Percentiles rank a stretch among this genome's conserved stretches.
Evolutionary conservation across 2,797 vertebrate species (phyloP).

Genomic region (Euphonia xanthogaster): DNA sequence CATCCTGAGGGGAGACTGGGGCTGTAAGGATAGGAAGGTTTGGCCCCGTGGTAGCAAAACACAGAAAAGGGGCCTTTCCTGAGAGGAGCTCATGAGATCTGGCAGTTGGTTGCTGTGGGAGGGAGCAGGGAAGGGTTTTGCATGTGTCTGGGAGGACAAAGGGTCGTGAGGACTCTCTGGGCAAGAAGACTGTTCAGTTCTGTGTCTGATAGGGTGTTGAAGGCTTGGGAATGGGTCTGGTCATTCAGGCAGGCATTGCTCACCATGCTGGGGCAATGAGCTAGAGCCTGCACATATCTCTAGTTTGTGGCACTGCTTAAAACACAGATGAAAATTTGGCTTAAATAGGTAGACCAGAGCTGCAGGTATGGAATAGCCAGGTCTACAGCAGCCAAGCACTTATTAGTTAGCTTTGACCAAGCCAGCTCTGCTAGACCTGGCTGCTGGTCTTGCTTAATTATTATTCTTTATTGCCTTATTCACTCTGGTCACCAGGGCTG

Average conservation of each 20-base stretch:
- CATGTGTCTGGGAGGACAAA: background rate
- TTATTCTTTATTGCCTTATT: background rate
- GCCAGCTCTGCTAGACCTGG: background rate
- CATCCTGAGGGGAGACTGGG: fast-evolving
- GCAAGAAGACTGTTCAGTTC: background rate
- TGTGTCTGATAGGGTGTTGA: fast-evolving
- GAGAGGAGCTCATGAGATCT: background rate
- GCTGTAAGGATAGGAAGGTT: background rate
- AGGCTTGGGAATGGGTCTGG: background rate
- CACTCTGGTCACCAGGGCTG: fast-evolving
- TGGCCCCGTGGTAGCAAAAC: background rate
- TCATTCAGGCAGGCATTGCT: background rate
- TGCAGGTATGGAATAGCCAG: background rate
- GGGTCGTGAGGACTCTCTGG: fast-evolving
- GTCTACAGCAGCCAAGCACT: background rate
- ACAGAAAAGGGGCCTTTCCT: background rate
- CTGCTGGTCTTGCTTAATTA: background rate
- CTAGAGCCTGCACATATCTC: background rate
- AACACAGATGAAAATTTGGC: background rate
- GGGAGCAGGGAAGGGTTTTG: background rate
- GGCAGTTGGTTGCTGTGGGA: background rate
- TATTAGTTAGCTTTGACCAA: background rate
- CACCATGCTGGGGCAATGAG: fast-evolving
- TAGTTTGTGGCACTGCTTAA: background rate
- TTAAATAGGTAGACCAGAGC: background rate